Percentiles rank a stretch among this genome's conserved stretches.
These are phyloP conservation scores for Leguminivora glycinivorella DNA, from an alignment of 1,140 invertebrate genomes.

Conservation along the genomic window DNA sequence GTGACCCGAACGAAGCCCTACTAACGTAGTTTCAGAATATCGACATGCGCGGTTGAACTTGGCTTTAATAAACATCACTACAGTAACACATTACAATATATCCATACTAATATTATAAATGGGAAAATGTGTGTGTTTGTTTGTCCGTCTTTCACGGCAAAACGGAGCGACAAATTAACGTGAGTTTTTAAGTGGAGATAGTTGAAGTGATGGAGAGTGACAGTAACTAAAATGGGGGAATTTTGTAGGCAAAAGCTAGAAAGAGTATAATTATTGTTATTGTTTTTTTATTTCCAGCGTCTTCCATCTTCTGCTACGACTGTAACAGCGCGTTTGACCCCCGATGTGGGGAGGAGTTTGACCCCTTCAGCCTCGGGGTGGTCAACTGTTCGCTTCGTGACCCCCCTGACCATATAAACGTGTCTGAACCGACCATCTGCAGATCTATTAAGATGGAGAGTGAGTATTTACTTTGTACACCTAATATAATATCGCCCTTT, in stretches of 20 bases:
- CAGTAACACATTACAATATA: too few relatives aligned
- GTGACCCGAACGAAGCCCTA: conserved; percentile 36
- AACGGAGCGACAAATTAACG: too few relatives aligned
- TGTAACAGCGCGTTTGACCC: conserved; percentile 93
- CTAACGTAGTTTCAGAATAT: conserved; percentile 42
- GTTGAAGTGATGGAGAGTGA: too few relatives aligned
- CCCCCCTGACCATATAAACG: conserved; percentile 84
- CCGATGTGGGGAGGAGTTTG: conserved; percentile 91
- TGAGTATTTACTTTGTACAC: conserved; percentile 44
- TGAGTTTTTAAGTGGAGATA: too few relatives aligned
- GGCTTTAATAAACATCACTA: conserved; percentile 32
- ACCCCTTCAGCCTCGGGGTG: conserved; percentile 87
- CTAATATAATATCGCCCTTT: background rate
- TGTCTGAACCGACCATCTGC: conserved; percentile 84
- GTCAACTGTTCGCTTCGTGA: conserved; percentile 90
- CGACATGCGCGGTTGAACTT: conserved; percentile 37
- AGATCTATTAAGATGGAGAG: conserved; percentile 80
- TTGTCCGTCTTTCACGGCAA: too few relatives aligned
- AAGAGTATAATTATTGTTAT: too few relatives aligned
- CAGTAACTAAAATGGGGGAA: too few relatives aligned
- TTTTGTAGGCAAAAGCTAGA: too few relatives aligned
- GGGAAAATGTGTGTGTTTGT: too few relatives aligned
- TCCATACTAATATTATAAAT: too few relatives aligned
- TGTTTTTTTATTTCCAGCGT: conserved; percentile 49
- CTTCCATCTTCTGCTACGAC: conserved; percentile 84